A percentile compares a stretch with the other conserved stretches of the same genome.
Conservation (phyloP, 2,888 invertebrate genomes). For the Cosmopolites sordidus region DNA sequence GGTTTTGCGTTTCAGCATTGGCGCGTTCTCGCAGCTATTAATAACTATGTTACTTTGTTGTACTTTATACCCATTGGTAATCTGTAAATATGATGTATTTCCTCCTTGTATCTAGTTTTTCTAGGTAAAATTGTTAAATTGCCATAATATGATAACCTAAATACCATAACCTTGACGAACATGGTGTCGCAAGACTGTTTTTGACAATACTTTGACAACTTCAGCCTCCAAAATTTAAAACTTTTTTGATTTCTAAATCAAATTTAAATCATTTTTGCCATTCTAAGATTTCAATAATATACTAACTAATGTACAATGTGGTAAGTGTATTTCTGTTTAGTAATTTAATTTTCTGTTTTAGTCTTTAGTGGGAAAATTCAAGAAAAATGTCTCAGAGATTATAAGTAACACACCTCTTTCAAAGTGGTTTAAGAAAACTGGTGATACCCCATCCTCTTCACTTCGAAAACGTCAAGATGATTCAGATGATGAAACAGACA, state of each 20-base stretch:
- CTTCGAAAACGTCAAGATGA: constrained; percentile 46
- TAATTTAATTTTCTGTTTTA: constrained; percentile 39
- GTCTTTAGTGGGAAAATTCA: constrained; percentile 68
- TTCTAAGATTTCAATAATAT: not conserved
- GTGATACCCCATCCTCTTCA: constrained; percentile 36
- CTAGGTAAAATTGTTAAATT: constrained; percentile 1
- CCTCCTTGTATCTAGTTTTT: constrained; percentile 2
- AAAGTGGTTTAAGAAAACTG: constrained; percentile 51
- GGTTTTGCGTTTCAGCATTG: constrained; percentile 23
- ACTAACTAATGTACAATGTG: not conserved
- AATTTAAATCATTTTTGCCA: not conserved
- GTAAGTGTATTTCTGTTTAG: not conserved
- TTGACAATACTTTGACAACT: constrained; percentile 19
- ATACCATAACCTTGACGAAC: constrained; percentile 19
- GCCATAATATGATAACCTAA: constrained; percentile 15
- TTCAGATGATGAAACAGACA: constrained; percentile 43
- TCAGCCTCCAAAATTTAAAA: constrained; percentile 7
- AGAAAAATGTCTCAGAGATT: constrained; percentile 59
- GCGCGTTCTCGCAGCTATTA: constrained; percentile 26
- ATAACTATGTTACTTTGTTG: constrained; percentile 19
- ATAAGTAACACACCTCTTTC: constrained; percentile 56
- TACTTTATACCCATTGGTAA: constrained; percentile 17
- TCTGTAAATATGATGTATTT: constrained; percentile 1
- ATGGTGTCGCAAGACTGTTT: constrained; percentile 10
- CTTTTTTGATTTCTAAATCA: constrained; percentile 5